Base-by-base conservation (phyloP, 2,113 vertebrate species). In the Piliocolobus tephrosceles region DNA sequence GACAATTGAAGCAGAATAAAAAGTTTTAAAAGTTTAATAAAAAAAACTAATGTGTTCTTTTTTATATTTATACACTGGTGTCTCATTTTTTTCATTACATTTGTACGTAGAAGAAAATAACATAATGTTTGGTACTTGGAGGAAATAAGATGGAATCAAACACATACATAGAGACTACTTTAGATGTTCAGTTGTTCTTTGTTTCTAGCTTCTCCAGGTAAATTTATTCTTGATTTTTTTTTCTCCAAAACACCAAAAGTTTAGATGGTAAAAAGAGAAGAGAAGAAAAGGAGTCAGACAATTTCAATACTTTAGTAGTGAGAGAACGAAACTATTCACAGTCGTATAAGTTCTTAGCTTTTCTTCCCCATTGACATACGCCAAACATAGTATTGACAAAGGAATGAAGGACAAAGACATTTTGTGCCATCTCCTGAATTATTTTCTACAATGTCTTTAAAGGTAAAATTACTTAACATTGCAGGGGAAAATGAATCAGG, bases 391-490 rank as follows among this genome's bases (percentile, higher is more conserved):
- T 87, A 76, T 10, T 96, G 83, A 43, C 9, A 85, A 23, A 90
- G 40, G 78, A 93, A 90, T 57, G 20, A 97, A 64, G 14, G n/a
- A 93, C 45, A 97, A 88, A 81, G 30, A 50, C 14, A 87, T 84
- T 35, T n/a, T 89, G 6, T 68, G 11, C 32, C 80, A 66, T 75
- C 10, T 45, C 61, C n/a, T 68, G 55, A 91, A 20, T 95, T 45
- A 85, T 97, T 96, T 97, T 81, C 70, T 84, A 57, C 0, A 72
- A 58, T 75, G 90, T 55, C 23, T 58, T 75, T 80, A 61, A 86
- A 95, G 50, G 94, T 96, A 40, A 98, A 96, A 95, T 89, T 90
- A 61, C 27, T 96, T 97, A 92, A 20, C 38, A 58, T 23, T 91
- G 35, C 32, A 96, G 1, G 13, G 17, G n/a, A 17, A 38, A 25